These are phyloP conservation scores for Tangara arthus DNA, from an alignment of 2,797 vertebrate genomes.

Conservation along the genomic window DNA sequence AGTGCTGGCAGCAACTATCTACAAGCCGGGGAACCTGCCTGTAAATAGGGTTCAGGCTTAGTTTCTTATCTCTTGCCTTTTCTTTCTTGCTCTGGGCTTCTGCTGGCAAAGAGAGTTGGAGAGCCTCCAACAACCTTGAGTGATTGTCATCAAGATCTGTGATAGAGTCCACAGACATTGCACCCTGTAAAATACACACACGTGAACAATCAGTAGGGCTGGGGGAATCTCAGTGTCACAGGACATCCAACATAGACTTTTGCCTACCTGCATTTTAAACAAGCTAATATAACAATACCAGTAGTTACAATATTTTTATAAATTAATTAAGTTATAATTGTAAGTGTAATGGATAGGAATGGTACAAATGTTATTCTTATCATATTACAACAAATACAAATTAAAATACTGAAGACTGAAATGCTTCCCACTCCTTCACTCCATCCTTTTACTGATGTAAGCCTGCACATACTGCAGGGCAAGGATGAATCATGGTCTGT, in stretches of 20 bases:
- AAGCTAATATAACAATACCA: not conserved
- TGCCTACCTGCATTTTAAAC: not conserved
- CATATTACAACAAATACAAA: not conserved
- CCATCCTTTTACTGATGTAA: not conserved
- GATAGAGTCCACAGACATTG: constrained; percentile 98
- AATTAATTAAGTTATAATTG: not conserved
- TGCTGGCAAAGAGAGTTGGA: constrained; percentile 93
- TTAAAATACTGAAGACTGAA: not conserved
- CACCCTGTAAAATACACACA: constrained; percentile 82
- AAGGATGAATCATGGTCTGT: not conserved
- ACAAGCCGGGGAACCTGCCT: constrained; percentile 93
- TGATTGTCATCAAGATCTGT: constrained; percentile 97
- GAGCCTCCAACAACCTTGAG: constrained; percentile 92
- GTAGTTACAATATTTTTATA: not conserved
- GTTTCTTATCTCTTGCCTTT: constrained; percentile 89
- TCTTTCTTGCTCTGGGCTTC: constrained; percentile 88
- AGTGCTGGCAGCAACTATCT: constrained; percentile 95
- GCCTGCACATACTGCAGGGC: not conserved
- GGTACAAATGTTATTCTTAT: not conserved
- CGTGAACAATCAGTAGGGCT: not conserved
- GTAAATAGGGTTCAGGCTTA: constrained; percentile 98
- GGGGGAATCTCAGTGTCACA: not conserved
- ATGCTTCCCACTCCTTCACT: not conserved
- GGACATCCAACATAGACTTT: not conserved
- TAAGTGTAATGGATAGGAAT: not conserved